These are phyloP conservation scores for Myzus persicae DNA, from an alignment of 1,140 invertebrate genomes.

Conservation along the genomic window DNA sequence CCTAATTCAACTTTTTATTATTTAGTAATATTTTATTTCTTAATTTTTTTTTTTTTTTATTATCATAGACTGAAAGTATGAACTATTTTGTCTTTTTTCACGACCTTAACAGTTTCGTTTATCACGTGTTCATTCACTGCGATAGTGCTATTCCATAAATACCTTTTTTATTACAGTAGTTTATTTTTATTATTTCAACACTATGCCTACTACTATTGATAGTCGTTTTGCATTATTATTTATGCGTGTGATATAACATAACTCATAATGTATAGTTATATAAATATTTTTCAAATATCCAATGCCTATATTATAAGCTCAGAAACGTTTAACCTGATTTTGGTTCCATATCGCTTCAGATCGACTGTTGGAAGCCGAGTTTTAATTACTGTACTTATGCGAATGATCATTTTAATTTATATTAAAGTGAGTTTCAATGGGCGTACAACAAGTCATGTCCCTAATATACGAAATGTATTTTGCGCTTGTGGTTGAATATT, in stretches of 20 bases:
- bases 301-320: no score
- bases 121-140: not conserved
- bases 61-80: not conserved
- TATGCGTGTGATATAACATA: not conserved
- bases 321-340: not conserved
- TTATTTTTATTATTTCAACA: slow-evolving; percentile 1
- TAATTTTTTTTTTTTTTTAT: not conserved
- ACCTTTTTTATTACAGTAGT: not conserved
- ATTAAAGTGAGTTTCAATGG: not conserved
- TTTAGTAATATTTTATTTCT: not conserved
- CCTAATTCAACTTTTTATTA: not conserved
- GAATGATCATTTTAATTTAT: not conserved
- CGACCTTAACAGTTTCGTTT: not conserved
- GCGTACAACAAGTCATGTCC: not conserved
- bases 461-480: not conserved
- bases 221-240: not conserved
- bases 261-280: not conserved
- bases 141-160: not conserved
- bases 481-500: not conserved
- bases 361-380: not conserved
- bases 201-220: not conserved
- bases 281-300: no score
- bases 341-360: not conserved
- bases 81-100: not conserved
- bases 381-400: not conserved